Conservation (phyloP, 2,797 vertebrate species). For the Poecilia picta region DNA sequence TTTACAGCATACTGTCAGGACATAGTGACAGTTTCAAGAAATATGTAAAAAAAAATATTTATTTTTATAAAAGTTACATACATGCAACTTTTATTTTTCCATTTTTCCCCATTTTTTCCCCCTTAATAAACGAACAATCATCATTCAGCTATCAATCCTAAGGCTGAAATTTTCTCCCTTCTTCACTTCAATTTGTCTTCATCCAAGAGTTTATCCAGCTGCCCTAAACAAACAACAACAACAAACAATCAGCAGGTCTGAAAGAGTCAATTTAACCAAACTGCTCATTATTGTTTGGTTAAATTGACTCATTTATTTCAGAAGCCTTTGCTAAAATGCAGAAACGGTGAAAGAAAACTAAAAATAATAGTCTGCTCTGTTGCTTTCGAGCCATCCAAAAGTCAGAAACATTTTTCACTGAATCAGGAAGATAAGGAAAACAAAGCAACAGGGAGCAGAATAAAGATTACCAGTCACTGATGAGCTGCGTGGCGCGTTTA, state of each 20-base stretch:
- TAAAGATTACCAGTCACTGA: conserved; percentile 44
- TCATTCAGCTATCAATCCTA: background rate
- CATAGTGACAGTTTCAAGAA: too few species aligned
- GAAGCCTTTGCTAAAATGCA: background rate
- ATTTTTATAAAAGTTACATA: too few species aligned
- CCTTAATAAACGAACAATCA: too few species aligned
- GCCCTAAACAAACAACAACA: background rate
- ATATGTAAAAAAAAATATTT: too few species aligned
- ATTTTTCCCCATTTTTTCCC: too few species aligned
- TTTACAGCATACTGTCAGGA: too few species aligned
- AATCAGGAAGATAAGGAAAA: background rate
- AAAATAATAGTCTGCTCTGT: too few species aligned
- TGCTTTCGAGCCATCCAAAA: background rate
- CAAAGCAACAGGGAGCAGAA: conserved; percentile 23
- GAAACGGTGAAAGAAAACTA: background rate
- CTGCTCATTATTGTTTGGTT: background rate
- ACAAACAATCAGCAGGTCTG: background rate
- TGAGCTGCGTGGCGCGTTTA: conserved; percentile 23
- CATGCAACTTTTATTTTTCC: too few species aligned
- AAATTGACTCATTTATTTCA: background rate
- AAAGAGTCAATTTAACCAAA: background rate
- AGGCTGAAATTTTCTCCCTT: background rate
- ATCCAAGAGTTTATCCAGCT: conserved; percentile 14
- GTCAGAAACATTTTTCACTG: background rate
- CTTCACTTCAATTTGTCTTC: background rate